Evolutionary conservation across 2,797 vertebrate genomes (phyloP).

Genomic region (Buceros bicornis): DNA sequence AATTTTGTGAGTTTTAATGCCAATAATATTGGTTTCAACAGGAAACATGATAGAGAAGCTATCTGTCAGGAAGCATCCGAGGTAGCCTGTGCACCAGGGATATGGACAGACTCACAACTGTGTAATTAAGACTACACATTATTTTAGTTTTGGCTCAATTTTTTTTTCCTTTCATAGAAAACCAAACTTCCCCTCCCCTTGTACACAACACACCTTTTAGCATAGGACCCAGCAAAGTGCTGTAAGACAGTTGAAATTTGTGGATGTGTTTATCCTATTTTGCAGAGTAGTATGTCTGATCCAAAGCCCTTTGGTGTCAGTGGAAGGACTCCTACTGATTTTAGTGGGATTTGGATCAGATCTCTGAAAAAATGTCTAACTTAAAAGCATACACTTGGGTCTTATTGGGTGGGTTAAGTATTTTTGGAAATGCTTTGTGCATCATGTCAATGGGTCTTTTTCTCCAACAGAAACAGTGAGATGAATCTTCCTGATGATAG

Average conservation of each 20-base stretch:
- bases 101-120: not conserved
- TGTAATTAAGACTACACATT: not conserved
- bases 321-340: constrained; percentile 2
- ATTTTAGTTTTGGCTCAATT: not conserved
- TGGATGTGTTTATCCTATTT: not conserved
- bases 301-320: constrained; percentile 37
- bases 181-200: not conserved
- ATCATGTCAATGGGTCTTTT: constrained; percentile 4
- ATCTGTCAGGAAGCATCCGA: not conserved
- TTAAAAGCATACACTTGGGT: constrained; percentile 5
- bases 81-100: not conserved
- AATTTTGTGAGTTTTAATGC: not conserved
- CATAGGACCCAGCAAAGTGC: not conserved
- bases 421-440: constrained; percentile 38
- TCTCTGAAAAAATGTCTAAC: constrained; percentile 19
- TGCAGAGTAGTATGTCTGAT: not conserved
- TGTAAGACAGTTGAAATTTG: not conserved
- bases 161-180: not conserved
- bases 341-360: not conserved
- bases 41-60: not conserved
- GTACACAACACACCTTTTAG: not conserved
- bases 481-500: not conserved
- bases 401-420: constrained; percentile 40
- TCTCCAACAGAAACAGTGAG: not conserved
- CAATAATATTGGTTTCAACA: not conserved